These are phyloP conservation scores for Rhyacichthys aspro DNA, from an alignment of 2,797 vertebrate genomes.

Conservation along the genomic window DNA sequence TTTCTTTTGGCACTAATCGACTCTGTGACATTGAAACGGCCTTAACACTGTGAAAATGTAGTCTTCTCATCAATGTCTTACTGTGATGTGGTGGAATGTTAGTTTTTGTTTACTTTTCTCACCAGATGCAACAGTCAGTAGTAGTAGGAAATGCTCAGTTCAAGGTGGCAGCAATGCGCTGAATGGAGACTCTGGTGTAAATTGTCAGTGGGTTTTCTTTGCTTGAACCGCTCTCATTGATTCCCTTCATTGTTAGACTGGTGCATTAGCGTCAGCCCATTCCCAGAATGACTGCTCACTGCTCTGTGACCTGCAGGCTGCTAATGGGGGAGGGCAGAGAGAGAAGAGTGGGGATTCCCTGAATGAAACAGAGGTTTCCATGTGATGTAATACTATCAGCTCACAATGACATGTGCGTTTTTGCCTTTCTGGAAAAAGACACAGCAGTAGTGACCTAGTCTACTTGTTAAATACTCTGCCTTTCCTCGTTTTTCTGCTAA, in stretches of 20 bases:
- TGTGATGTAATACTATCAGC: slow-evolving; percentile 40
- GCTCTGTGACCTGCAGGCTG: slow-evolving; percentile 20
- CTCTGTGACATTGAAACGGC: neutral
- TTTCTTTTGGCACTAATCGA: neutral
- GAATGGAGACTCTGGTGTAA: slow-evolving; percentile 10
- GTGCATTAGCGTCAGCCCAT: slow-evolving; percentile 53
- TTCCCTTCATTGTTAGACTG: slow-evolving; percentile 39
- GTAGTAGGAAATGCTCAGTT: slow-evolving; percentile 3
- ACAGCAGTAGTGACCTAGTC: neutral
- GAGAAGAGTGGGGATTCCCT: slow-evolving; percentile 57
- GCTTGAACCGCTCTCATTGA: slow-evolving; percentile 38
- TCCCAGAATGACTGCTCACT: slow-evolving; percentile 31
- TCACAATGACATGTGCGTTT: neutral
- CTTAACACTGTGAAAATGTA: neutral
- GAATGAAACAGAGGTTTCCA: slow-evolving; percentile 43
- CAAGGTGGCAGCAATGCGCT: neutral
- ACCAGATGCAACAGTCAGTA: neutral
- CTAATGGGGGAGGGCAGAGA: slow-evolving; percentile 8
- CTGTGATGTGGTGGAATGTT: neutral
- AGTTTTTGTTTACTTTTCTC: neutral
- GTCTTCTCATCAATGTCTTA: neutral
- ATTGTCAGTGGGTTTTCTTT: neutral
- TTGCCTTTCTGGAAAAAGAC: neutral
- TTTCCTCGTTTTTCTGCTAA: neutral
- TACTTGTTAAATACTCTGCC: neutral